Conservation (phyloP, 2,888 invertebrate genomes). For the Crossocerus cetratus region DNA sequence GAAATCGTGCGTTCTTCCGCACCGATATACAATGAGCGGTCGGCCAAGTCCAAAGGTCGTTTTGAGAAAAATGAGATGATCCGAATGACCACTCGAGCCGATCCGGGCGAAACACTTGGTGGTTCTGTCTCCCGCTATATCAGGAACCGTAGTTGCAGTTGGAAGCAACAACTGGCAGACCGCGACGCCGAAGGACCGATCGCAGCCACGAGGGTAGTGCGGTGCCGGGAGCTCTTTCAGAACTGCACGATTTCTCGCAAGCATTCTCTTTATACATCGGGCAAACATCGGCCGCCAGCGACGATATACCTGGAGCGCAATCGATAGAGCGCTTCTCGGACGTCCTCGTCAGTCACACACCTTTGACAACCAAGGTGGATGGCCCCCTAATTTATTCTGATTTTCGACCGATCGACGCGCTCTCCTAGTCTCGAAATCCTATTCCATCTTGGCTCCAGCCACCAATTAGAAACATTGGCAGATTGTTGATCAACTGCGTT, state of each 20-base stretch:
- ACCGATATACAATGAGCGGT: neutral
- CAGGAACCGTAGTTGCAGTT: too few species aligned
- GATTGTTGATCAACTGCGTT: neutral
- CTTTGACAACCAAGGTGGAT: neutral
- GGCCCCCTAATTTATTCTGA: too few species aligned
- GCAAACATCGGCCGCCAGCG: neutral
- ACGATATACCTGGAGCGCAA: neutral
- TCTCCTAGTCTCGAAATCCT: too few species aligned
- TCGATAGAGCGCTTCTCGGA: neutral
- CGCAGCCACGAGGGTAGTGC: neutral
- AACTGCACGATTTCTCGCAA: slow-evolving; percentile 58
- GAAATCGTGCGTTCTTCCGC: neutral
- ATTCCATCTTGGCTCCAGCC: too few species aligned
- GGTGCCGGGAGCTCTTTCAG: slow-evolving; percentile 50
- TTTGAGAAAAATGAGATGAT: neutral
- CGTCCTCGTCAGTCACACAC: neutral
- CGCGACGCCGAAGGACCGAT: neutral
- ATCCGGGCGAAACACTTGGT: too few species aligned
- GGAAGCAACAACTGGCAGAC: neutral
- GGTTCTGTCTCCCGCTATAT: too few species aligned
- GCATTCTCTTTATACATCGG: slow-evolving; percentile 65
- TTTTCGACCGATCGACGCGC: too few species aligned
- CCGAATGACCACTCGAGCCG: too few species aligned
- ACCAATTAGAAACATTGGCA: too few species aligned
- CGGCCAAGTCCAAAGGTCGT: neutral